Conservation (phyloP, 2,797 vertebrate species). For the Crypturellus tataupa region DNA sequence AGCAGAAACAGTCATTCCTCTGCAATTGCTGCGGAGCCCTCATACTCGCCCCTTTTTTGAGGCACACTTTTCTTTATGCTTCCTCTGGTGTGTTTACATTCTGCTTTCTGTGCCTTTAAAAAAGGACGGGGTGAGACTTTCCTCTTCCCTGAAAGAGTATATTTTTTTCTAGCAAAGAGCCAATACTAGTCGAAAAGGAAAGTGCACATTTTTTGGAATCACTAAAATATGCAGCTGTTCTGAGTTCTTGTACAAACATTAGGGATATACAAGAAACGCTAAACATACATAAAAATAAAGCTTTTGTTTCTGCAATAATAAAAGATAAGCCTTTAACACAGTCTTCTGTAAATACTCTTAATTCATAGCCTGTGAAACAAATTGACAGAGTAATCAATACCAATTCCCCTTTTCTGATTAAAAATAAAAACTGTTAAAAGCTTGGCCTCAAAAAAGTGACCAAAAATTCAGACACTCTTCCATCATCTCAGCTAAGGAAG, state of each 20-base stretch:
- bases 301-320: neutral
- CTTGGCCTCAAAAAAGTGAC: neutral
- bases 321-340: neutral
- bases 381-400: neutral
- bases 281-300: neutral
- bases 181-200: neutral
- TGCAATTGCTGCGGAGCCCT: neutral
- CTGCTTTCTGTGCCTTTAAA: conserved; percentile 3
- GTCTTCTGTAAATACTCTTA: neutral
- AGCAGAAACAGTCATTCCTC: neutral
- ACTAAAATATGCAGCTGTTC: neutral
- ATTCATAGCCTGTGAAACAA: neutral
- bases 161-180: neutral
- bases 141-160: neutral
- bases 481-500: neutral
- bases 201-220: neutral
- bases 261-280: neutral
- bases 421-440: neutral
- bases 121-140: neutral
- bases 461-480: neutral
- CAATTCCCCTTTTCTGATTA: neutral
- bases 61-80: neutral
- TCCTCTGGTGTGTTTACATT: neutral
- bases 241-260: neutral
- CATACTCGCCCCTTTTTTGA: neutral